phyloP scores from a whole-genome alignment of 92 coral and sea anemone genomes.

The Epizoanthus rinbou region DNA sequence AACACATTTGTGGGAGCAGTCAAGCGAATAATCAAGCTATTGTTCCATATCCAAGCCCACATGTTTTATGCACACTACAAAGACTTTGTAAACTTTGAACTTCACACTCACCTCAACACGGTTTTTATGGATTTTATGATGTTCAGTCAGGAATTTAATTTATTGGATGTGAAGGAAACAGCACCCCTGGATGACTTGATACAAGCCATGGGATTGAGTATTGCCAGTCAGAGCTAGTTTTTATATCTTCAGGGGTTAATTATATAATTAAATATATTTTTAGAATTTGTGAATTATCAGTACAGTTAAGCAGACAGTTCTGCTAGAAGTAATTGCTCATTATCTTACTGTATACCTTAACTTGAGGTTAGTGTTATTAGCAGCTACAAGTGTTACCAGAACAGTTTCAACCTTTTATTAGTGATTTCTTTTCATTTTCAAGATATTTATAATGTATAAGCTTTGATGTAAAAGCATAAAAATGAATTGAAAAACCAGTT shows the following conservation, averaged over 20 bases:
- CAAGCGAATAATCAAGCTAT: slow-evolving; percentile 83
- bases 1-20: slow-evolving; percentile 80
- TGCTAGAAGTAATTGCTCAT: no score
- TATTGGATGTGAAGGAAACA: slow-evolving; percentile 90
- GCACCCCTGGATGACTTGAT: slow-evolving; percentile 92
- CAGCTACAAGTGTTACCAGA: no score
- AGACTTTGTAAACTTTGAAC: slow-evolving; percentile 82
- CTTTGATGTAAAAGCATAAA: no score
- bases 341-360: no score
- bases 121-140: slow-evolving; percentile 88
- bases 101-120: slow-evolving; percentile 83
- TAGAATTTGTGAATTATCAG: no score
- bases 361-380: no score
- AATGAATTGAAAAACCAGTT: no score
- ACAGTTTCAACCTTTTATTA: no score
- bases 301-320: no score
- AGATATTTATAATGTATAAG: no score
- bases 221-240: slow-evolving; percentile 59
- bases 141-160: slow-evolving; percentile 84
- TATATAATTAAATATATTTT: no score
- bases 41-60: slow-evolving; percentile 93
- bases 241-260: neutral
- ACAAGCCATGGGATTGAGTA: slow-evolving; percentile 83
- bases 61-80: slow-evolving; percentile 87
- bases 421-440: no score